Conservation (phyloP, 2,797 vertebrate species). For the Acomys russatus region DNA sequence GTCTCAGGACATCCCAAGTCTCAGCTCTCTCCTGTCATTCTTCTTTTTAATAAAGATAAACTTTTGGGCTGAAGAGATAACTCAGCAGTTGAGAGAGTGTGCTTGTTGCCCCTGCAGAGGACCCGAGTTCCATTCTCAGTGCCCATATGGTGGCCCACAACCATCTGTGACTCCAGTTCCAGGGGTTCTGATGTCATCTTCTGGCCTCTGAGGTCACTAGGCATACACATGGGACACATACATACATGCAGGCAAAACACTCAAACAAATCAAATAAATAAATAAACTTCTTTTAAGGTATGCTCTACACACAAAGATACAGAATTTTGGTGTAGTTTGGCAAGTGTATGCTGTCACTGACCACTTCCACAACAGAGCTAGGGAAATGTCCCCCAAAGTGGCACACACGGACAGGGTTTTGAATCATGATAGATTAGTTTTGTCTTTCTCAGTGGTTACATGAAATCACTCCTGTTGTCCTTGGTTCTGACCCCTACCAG, state of each 20-base stretch:
- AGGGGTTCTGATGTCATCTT: neutral
- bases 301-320: neutral
- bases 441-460: neutral
- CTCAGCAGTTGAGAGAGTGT: neutral
- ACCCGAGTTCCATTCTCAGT: neutral
- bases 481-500: neutral
- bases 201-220: neutral
- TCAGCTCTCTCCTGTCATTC: neutral
- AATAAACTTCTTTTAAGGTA: neutral
- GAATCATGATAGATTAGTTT: neutral
- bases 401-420: neutral
- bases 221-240: neutral
- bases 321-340: neutral
- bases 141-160: neutral
- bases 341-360: neutral
- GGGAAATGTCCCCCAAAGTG: too few species aligned
- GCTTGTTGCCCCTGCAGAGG: neutral
- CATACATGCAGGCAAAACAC: neutral
- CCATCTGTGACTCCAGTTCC: neutral
- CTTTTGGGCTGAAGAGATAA: neutral
- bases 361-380: neutral
- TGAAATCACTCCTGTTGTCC: neutral
- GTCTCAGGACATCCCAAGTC: neutral
- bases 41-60: conserved; percentile 36
- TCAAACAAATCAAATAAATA: neutral